Evolutionary conservation across 1,140 invertebrate species (phyloP), one percentile per base, ranked within the genome.

Genomic region (Drosophila fuyamai): DNA sequence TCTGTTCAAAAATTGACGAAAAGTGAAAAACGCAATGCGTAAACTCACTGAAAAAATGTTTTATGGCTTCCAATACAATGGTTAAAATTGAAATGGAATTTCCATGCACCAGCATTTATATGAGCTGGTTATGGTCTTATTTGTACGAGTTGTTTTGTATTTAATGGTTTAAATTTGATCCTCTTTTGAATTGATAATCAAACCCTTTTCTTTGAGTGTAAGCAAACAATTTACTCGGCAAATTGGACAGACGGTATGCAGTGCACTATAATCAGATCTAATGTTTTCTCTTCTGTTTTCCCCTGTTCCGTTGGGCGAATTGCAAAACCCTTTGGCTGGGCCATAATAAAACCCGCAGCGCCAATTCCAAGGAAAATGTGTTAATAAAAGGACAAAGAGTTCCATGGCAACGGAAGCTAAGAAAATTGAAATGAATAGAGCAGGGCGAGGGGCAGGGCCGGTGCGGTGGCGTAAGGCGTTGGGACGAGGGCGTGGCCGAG

Each of bases 311-410:
- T 32, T 32, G 29, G 29, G 29, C 5, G 29, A 32, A 32, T 32
- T 7, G 29, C 56, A 65, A 32, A 72, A 72, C 68, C 68, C 68
- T 71, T 71, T 71, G 66, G 48, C 36, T 14, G 51, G 51, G 8
- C 40, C 36, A 57, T 48, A 72, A 68, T 48, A 61, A 53, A 72
- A 36, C 27, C 23, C 36, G 51, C 68, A 16, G 58, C 53, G 53
- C 16, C 66, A 48, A 72, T 71, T 58, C 29, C 36, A 53, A 53
- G 36, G 58, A 79, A 81, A 82, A 76, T 78, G 63, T 82, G 75
- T 79, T 78, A 79, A 75, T 83, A 82, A 83, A 83, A 82, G 47
- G 54, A 83, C 61, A 73, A 77, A 53, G 67, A 81, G 58, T 68
- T 48, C 53, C 62, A 40, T 41, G 40, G 55, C 29, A 62, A 47